These are phyloP conservation scores for Copsychus sechellarum DNA, from an alignment of 2,113 vertebrate genomes.

Conservation along the genomic window DNA sequence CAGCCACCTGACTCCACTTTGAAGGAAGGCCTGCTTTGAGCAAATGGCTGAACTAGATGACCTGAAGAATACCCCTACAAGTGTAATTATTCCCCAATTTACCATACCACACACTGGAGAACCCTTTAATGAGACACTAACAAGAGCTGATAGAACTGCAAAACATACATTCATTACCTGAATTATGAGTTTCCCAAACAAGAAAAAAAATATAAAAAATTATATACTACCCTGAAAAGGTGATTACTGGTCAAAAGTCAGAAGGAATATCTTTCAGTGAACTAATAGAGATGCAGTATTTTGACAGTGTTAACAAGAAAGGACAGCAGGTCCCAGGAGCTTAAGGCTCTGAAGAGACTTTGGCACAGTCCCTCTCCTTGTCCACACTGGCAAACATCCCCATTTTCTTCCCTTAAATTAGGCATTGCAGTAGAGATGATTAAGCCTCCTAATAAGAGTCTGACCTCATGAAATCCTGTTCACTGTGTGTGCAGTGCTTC, in stretches of 20 bases:
- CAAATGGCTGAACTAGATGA: neutral
- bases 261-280: neutral
- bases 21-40: neutral
- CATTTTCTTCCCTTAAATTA: neutral
- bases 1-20: neutral
- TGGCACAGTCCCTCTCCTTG: neutral
- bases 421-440: neutral
- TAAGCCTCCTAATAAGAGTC: neutral
- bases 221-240: neutral
- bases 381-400: fast-evolving
- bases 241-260: neutral
- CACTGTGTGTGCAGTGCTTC: neutral
- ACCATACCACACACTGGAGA: neutral
- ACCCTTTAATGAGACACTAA: neutral
- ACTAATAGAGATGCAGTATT: neutral
- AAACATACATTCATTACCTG: neutral
- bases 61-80: neutral
- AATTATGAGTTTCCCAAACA: neutral
- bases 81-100: neutral
- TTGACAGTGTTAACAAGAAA: neutral
- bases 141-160: neutral
- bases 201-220: neutral
- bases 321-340: neutral
- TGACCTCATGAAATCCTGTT: neutral
- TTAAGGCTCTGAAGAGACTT: neutral